phyloP scores from a whole-genome alignment of 2,888 invertebrate species.

The Chydorus sphaericus region DNA sequence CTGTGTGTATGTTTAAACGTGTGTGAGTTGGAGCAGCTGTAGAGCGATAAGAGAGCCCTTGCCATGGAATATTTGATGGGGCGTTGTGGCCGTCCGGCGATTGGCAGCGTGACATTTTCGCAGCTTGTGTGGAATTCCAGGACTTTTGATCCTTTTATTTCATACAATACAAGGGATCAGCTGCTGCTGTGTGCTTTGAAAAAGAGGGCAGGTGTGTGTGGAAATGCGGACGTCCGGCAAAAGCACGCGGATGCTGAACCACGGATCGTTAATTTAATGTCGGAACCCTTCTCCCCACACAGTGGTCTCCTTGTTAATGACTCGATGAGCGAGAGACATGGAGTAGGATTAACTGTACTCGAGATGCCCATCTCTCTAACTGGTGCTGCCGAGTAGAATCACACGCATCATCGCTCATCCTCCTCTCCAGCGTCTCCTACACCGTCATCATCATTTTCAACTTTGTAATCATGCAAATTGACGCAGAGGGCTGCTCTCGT shows the following conservation, averaged over 20 bases:
- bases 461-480: conserved; percentile 3
- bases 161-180: neutral
- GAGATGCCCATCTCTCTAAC: neutral
- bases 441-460: neutral
- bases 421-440: too few species aligned
- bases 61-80: neutral
- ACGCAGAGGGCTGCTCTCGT: neutral
- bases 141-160: neutral
- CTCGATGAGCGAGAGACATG: too few species aligned
- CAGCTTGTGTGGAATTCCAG: neutral
- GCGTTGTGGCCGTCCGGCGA: neutral
- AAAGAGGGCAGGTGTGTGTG: too few species aligned
- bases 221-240: too few species aligned
- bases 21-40: neutral
- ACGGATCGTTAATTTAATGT: neutral
- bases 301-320: neutral
- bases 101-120: neutral
- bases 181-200: too few species aligned
- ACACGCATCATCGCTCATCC: neutral
- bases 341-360: neutral
- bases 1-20: neutral
- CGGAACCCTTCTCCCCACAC: neutral
- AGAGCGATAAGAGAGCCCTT: neutral
- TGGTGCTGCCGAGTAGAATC: neutral
- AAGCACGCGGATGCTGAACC: too few species aligned